Percentiles rank a stretch among this genome's conserved stretches.
Evolutionary conservation across 2,113 vertebrate species (phyloP).

Genomic region (Oreotrochilus melanogaster): DNA sequence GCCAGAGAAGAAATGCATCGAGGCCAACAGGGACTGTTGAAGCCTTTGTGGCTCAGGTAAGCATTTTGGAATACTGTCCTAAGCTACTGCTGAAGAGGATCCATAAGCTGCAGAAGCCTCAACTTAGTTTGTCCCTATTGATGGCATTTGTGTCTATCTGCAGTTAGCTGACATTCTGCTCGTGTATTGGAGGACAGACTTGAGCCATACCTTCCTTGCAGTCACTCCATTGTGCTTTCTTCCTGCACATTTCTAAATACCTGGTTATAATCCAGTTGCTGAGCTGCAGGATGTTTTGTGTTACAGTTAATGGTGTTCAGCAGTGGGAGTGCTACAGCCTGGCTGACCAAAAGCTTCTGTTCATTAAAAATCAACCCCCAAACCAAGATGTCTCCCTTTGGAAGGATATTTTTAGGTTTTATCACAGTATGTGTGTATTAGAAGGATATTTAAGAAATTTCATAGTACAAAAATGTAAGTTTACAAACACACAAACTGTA

Average conservation of each 20-base stretch:
- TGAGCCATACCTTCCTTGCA: background rate
- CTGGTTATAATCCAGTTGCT: background rate
- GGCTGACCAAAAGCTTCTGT: background rate
- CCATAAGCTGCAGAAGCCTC: background rate
- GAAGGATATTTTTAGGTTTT: background rate
- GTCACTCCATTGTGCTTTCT: background rate
- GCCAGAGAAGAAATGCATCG: too few relatives aligned
- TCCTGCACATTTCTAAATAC: background rate
- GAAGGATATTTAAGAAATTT: background rate
- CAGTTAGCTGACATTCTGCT: background rate
- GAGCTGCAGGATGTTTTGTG: background rate
- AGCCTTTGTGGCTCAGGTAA: too few relatives aligned
- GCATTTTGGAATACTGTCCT: too few relatives aligned
- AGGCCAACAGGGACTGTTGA: too few relatives aligned
- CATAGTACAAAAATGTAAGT: background rate
- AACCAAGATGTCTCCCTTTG: background rate
- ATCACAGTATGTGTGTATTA: fast-evolving
- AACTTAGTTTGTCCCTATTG: too few relatives aligned
- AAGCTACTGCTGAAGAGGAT: too few relatives aligned
- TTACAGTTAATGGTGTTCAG: background rate
- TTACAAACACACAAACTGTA: too few relatives aligned
- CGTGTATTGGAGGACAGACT: background rate
- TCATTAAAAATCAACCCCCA: background rate
- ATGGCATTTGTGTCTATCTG: background rate
- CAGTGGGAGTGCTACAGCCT: background rate